Conservation (phyloP, 2,797 vertebrate genomes). For the Smutsia gigantea region DNA sequence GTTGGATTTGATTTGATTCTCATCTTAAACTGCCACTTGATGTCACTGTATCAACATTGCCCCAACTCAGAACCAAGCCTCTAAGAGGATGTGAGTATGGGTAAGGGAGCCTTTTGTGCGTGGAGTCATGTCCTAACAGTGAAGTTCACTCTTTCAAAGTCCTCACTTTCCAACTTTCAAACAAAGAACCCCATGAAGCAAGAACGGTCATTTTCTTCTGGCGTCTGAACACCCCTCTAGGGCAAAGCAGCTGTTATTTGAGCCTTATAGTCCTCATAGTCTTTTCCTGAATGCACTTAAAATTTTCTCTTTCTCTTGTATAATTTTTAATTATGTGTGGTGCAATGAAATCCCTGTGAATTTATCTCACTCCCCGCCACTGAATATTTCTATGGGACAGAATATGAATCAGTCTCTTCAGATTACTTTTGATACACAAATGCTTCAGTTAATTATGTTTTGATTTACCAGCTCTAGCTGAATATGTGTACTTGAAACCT, state of each 20-base stretch:
- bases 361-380: background rate
- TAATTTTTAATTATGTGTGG: conserved; percentile 43
- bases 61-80: background rate
- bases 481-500: conserved; percentile 42
- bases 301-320: background rate
- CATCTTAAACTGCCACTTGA: background rate
- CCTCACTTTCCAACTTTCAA: background rate
- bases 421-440: conserved; percentile 40
- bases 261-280: background rate
- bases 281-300: conserved; percentile 27
- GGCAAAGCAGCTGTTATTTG: conserved; percentile 39
- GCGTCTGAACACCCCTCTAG: background rate
- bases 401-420: conserved; percentile 44
- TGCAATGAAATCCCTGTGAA: conserved; percentile 11
- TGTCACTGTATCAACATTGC: background rate
- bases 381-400: conserved; percentile 12
- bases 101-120: background rate
- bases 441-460: conserved; percentile 55
- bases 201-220: conserved; percentile 18
- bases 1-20: background rate
- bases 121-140: background rate
- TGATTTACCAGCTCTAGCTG: conserved; percentile 21
- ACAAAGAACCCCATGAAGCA: background rate
- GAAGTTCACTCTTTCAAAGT: background rate
- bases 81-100: background rate